Base-by-base conservation (phyloP, 2,888 invertebrate species). In the Xanthorhoe designata region DNA sequence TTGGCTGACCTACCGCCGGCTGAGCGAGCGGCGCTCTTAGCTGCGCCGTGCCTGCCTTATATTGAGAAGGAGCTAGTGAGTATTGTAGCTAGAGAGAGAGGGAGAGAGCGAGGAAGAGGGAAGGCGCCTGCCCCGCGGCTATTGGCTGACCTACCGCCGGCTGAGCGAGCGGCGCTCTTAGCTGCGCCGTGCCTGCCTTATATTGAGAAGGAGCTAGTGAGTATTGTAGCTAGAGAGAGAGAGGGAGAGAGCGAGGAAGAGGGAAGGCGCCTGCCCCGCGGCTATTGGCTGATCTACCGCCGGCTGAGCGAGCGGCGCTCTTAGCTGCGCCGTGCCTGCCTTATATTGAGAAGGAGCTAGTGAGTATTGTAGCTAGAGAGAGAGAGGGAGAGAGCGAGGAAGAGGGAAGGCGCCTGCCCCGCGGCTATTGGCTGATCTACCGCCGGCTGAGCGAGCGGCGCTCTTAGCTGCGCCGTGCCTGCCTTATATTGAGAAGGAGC, bases 1-100 rank as follows among this genome's bases (percentile, higher is more conserved):
- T 88, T 97, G 62, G 94, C 94, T 72, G 98, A 98, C 90, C 94
- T 98, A 75, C 95, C 97, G 29, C 95, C 95, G 55, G 95, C 97
- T 3, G 96, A 97, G 77, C 94, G 95, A 74, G 90, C 95, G 65
- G 75, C 74, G 2, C 58, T 86, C 32, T 90, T 98, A 32, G 90
- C 84, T 7, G 92, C 95, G 13, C 95, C 95, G 52, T 95, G 96
- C 6, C 91, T 97, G 47, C 84, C 90, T 1, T 70, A 81, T 5
- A 94, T 94, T 49, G 97, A 98, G 87, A 94, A 96, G 73, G 94
- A 95, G 73, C 92, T 97, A 91, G 98, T 98, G 85, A 95, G 94
- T 88, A 7, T 24, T 52, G 10, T 52, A 5, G 13, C n/a, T 32
- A 32, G 32, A 32, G 24, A 1, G 24, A 32, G 32, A 32, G 4